These are phyloP conservation scores for Pterocles orientalis DNA, from an alignment of 2,113 vertebrate species.

Conservation along the genomic window DNA sequence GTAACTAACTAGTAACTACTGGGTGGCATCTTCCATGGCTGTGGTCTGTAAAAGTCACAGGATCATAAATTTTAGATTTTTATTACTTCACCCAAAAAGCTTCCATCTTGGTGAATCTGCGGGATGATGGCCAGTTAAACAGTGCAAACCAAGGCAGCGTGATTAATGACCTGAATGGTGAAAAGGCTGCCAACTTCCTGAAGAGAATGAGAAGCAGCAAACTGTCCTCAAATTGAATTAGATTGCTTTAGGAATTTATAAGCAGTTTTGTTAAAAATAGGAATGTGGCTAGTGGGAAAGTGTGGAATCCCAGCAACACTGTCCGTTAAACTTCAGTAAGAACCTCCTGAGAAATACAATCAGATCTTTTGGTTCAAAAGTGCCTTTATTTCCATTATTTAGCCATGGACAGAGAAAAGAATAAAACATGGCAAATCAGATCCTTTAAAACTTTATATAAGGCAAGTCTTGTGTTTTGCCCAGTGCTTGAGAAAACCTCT, in stretches of 20 bases:
- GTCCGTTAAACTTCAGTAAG: not conserved
- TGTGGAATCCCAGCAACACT: not conserved
- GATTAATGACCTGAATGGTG: not conserved
- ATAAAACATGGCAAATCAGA: slow-evolving; percentile 2
- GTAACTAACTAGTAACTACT: too few species aligned
- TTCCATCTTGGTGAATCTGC: not conserved
- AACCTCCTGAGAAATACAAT: slow-evolving; percentile 24
- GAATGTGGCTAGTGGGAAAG: not conserved
- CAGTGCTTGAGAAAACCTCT: slow-evolving; percentile 59
- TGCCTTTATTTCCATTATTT: slow-evolving; percentile 47
- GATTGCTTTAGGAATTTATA: slow-evolving; percentile 18
- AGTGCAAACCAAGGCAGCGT: not conserved
- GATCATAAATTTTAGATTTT: not conserved
- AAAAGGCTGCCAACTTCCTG: not conserved
- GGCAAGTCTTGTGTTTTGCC: slow-evolving; percentile 46
- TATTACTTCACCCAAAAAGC: not conserved
- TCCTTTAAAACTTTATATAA: slow-evolving; percentile 57
- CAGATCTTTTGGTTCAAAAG: slow-evolving; percentile 50
- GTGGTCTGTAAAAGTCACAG: not conserved
- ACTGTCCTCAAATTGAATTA: not conserved
- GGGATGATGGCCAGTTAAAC: not conserved
- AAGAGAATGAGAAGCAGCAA: not conserved
- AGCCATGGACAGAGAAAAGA: slow-evolving; percentile 15
- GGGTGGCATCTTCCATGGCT: not conserved
- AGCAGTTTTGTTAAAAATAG: slow-evolving; percentile 7